Evolutionary conservation across 30 jellyfish, hydroid and myxozoan genomes (phyloP).

Genomic region (Clytia hemisphaerica): DNA sequence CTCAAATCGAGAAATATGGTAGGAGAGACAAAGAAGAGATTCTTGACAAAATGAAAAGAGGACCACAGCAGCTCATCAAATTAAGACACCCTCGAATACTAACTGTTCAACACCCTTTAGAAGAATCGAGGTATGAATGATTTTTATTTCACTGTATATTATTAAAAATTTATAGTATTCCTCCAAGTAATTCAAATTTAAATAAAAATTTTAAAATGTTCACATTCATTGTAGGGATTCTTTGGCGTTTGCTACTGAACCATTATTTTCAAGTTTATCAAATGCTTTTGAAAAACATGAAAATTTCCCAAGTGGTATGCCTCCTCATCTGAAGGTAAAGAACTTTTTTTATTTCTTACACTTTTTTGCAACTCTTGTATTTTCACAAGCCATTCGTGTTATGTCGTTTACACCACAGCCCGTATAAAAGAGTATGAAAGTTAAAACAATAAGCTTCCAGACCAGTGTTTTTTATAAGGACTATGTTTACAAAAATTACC

Average conservation of each 20-base stretch:
- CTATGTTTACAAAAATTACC: too few species aligned
- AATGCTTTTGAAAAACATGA: slow-evolving; percentile 75
- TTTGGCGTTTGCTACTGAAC: slow-evolving; percentile 91
- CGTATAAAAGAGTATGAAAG: not conserved
- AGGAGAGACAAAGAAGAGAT: slow-evolving; percentile 59
- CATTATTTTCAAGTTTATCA: slow-evolving; percentile 70
- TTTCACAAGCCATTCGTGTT: not conserved
- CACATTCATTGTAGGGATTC: slow-evolving; percentile 58
- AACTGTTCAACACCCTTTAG: slow-evolving; percentile 86
- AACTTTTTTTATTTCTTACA: not conserved
- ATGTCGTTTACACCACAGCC: not conserved
- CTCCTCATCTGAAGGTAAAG: slow-evolving; percentile 49
- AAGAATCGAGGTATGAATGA: slow-evolving; percentile 72
- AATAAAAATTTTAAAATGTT: too few species aligned
- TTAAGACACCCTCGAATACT: slow-evolving; percentile 79
- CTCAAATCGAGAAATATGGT: slow-evolving; percentile 49
- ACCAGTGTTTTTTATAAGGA: too few species aligned
- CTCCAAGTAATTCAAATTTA: too few species aligned
- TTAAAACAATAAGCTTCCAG: too few species aligned
- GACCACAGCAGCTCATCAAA: slow-evolving; percentile 84
- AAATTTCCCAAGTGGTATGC: slow-evolving; percentile 43
- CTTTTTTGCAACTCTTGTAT: not conserved
- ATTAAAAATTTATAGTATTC: not conserved
- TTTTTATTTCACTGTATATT: not conserved
- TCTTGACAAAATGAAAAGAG: slow-evolving; percentile 59